Conservation (phyloP, 2,888 invertebrate genomes). For the Pardosa pseudoannulata region DNA sequence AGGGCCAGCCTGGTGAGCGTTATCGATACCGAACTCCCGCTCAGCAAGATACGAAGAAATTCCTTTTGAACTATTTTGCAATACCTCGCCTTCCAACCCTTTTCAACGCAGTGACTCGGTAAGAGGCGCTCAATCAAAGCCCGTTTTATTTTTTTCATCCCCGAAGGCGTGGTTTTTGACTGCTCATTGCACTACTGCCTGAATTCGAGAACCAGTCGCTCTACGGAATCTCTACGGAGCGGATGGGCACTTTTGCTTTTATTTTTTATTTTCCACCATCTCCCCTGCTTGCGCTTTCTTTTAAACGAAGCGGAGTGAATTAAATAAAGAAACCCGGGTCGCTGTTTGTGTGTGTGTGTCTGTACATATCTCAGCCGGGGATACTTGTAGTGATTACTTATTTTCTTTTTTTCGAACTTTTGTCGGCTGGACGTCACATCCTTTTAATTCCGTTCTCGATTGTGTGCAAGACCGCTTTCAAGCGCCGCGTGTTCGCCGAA, state of each 20-base stretch:
- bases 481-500: conserved; percentile 14
- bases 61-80: no score
- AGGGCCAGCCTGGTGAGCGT: no score
- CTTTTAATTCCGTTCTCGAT: conserved; percentile 19
- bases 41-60: no score
- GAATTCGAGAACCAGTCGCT: background rate
- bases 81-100: background rate
- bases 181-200: background rate
- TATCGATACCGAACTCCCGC: no score
- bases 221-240: background rate
- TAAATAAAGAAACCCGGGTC: background rate
- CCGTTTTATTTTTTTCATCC: background rate
- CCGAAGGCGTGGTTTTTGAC: background rate
- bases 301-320: background rate
- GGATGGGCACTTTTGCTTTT: background rate
- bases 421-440: conserved; percentile 36
- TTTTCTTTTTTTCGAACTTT: no score
- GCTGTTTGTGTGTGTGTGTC: no score
- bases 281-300: background rate
- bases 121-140: background rate
- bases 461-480: background rate
- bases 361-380: background rate
- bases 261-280: background rate
- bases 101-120: background rate
- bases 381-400: conserved; percentile 29